These are phyloP conservation scores for Hypercompe scribonia DNA, from an alignment of 2,888 invertebrate genomes.

Conservation along the genomic window DNA sequence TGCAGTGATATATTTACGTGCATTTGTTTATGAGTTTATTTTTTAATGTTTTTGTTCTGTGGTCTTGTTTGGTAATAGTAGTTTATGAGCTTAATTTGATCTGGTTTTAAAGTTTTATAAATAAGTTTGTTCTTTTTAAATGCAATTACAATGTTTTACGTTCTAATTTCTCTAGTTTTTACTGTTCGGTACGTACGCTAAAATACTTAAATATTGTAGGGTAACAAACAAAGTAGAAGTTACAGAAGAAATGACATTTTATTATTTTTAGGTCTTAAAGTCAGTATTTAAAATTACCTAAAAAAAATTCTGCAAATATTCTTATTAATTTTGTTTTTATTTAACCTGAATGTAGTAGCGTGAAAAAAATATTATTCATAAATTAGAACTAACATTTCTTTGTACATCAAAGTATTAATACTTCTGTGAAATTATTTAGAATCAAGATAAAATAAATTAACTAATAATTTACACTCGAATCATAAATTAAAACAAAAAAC, in stretches of 20 bases:
- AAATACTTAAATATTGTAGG: neutral
- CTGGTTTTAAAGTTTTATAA: slow-evolving; percentile 9
- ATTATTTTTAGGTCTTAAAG: neutral
- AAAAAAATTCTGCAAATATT: neutral
- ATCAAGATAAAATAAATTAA: slow-evolving; percentile 23
- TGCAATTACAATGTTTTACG: neutral
- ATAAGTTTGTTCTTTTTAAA: neutral
- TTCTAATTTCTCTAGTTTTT: neutral
- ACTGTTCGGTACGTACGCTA: neutral
- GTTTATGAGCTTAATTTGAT: slow-evolving; percentile 19
- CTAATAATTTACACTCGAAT: slow-evolving; percentile 31
- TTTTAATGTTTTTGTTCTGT: slow-evolving; percentile 20
- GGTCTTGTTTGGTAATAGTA: slow-evolving; percentile 25
- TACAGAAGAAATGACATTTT: neutral
- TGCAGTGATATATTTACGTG: slow-evolving; percentile 49
- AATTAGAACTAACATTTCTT: neutral
- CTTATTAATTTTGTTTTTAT: too few species aligned
- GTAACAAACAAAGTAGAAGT: neutral
- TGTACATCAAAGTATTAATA: slow-evolving; percentile 1
- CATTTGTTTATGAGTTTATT: slow-evolving; percentile 28
- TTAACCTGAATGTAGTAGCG: too few species aligned
- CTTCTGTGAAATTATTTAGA: neutral
- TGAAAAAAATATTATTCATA: neutral
- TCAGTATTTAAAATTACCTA: neutral
- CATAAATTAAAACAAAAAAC: slow-evolving; percentile 37